Evolutionary conservation across 2,888 invertebrate genomes (phyloP), one percentile per base, ranked within the genome.

Genomic region (Lycocerus yunnanus): DNA sequence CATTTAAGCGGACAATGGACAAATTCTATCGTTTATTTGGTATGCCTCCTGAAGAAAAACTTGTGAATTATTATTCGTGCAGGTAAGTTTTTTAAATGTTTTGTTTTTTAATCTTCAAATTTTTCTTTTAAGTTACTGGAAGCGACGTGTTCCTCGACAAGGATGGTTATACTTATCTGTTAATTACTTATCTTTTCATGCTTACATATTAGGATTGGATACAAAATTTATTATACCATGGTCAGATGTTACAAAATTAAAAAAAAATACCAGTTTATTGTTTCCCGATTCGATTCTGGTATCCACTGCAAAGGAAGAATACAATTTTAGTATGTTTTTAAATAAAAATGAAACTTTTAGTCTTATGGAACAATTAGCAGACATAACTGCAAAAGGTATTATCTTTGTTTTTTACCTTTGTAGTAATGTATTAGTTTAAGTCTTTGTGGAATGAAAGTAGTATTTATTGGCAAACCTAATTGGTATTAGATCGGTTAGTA

Each of bases 91-190:
- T 1, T 11, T n/a, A 18, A 11, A 18, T 18, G 65, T 74, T 68
- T 68, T 63, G 11, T 27, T 69, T 15, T 63, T 74, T 59, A 59
- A 66, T 59, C 11, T 73, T 60, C n/a, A 63, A 5, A 0, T 14
- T 71, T 75, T 15, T 69, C 1, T 43, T 43, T 43, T n/a, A 4
- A 98, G 98, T 84, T 97, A 96, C 84, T 95, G 97, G 93, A 97
- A 97, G 87, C 94, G 95, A 43, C 93, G 93, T 85, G 90, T 99
- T 80, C 98, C 98, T 0, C 89, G 96, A n/a, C 98, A 98, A 88
- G 99, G 99, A 27, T 97, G 97, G 93, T 90, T 99, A 85, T 99
- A 98, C 85, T 90, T 99, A n/a, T 97, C 98, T 15, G 93, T 99
- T 43, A 97, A 97, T 86, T 96, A 97, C 86, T 91, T 98, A 86